Base-by-base conservation (phyloP, 2,113 vertebrate genomes). In the Calcarius ornatus region DNA sequence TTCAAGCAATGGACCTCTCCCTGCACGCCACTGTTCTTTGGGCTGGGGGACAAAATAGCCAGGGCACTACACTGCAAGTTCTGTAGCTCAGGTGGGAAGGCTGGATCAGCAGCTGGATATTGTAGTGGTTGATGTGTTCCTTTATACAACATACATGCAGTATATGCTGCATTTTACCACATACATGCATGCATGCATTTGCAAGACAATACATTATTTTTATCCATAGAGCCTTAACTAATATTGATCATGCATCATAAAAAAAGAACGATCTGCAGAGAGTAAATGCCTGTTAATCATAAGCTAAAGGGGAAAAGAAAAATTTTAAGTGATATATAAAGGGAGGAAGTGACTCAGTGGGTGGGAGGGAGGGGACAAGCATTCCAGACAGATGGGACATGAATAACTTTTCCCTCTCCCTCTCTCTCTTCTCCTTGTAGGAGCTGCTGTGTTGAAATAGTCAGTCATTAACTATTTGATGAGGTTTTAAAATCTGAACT, bases 371-470 rank as follows among this genome's bases (percentile, higher is more conserved):
- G 72, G 91, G 88, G 91, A 96, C 95, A 94, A 93, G 70, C 88
- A 37, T 97, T 97, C 94, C 96, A 97, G 95, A 97, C 95, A 96
- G 95, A 97, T 95, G 94, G 92, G 95, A 96, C 91, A 92, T 95
- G 96, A 97, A 95, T 96, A 97, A 97, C 95, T 97, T 97, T 96
- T 95, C 95, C 79, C 63, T 90, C 90, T 95, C 95, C 81, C 64
- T 90, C 90, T 96, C 91, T 93, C 78, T 92, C 73, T 85, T 95
- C 73, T 93, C 91, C 93, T 87, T 92, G 84, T 88, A 96, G 91
- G 82, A 95, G 88, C 89, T 95, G 90, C 92, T 96, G 63, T 95
- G 88, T 96, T 95, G 90, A 96, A 97, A 96, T 42, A 96, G 92
- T 95, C 95, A 89, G 86, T 94, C 81, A 95, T 95, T 97, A 96